Evolutionary conservation across 2,888 invertebrate genomes (phyloP), one percentile per base, ranked within the genome.

Genomic region (Idaea straminata): DNA sequence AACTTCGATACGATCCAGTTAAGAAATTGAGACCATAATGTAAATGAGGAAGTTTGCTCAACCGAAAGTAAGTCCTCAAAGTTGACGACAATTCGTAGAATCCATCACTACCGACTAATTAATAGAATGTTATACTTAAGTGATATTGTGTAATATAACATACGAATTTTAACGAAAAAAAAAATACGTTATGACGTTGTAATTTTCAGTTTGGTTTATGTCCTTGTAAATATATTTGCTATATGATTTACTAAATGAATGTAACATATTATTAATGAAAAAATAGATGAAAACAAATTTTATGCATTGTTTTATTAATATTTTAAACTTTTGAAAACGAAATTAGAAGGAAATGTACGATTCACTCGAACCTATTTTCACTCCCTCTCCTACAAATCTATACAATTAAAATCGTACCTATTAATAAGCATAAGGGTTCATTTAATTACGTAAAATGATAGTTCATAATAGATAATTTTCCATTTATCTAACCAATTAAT

Each of bases 181-280:
- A 86, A 83, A 82, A 76, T 77, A 88, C 91, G 92, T 92, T 91
- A 80, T 84, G 74, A 86, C 87, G 87, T 89, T 88, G 85, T 84
- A 78, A 85, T 83, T 88, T 85, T 91, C 87, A 81, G 87, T 92
- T 92, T 89, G 75, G 83, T 86, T 91, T 82, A 59, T 88, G 88
- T 89, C 91, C 90, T 88, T 93, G 93, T 93, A 93, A 91, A 93
- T 93, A 81, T 86, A 91, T 91, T 92, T 91, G 92, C 91, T 91
- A 88, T 93, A 92, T 93, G 86, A 91, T 92, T 92, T 89, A 91
- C 85, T 89, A 90, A 89, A 92, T 91, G 89, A 92, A 91, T 92
- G 91, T 92, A 92, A 91, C 89, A 90, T 91, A 92, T 91, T 92
- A 92, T 87, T 92, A 92, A 90, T 90, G 89, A 91, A 88, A 80